Conservation (phyloP, 2,888 invertebrate genomes). For the Rhaphigaster nebulosa region DNA sequence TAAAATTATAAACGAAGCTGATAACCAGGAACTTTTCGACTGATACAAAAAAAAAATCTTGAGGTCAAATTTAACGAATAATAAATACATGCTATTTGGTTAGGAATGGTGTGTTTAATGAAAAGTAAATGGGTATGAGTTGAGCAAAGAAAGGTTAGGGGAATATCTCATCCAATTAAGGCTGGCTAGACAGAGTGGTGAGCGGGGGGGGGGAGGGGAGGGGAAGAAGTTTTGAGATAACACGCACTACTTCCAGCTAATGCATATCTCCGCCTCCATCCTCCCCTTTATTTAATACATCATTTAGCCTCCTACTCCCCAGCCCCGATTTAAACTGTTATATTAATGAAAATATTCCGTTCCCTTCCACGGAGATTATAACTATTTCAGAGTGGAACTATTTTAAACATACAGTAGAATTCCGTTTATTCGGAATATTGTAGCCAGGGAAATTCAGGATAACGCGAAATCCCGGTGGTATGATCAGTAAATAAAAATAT, state of each 20-base stretch:
- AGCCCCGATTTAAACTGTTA: neutral
- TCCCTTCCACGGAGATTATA: neutral
- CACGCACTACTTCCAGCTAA: conserved; percentile 18
- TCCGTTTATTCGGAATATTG: too few relatives aligned
- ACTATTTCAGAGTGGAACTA: too few relatives aligned
- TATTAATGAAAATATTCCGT: neutral
- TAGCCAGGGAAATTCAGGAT: too few relatives aligned
- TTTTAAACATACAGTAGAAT: too few relatives aligned
- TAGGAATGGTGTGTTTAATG: neutral
- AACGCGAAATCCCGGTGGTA: too few relatives aligned
- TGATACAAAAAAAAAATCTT: too few relatives aligned
- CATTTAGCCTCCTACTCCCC: neutral
- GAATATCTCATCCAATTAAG: conserved; percentile 35
- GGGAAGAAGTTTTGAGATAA: neutral
- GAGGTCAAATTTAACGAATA: neutral
- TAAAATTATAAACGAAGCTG: too few relatives aligned
- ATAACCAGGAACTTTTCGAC: too few relatives aligned
- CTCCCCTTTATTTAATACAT: conserved; percentile 7
- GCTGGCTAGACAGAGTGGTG: conserved; percentile 7
- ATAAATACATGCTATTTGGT: neutral
- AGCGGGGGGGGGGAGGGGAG: neutral
- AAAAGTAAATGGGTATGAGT: neutral
- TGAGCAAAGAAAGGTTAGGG: conserved; percentile 1
- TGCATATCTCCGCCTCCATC: neutral
- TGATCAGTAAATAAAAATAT: too few relatives aligned